phyloP scores from a whole-genome alignment of 2,113 vertebrate genomes.

The Saguinus midas region DNA sequence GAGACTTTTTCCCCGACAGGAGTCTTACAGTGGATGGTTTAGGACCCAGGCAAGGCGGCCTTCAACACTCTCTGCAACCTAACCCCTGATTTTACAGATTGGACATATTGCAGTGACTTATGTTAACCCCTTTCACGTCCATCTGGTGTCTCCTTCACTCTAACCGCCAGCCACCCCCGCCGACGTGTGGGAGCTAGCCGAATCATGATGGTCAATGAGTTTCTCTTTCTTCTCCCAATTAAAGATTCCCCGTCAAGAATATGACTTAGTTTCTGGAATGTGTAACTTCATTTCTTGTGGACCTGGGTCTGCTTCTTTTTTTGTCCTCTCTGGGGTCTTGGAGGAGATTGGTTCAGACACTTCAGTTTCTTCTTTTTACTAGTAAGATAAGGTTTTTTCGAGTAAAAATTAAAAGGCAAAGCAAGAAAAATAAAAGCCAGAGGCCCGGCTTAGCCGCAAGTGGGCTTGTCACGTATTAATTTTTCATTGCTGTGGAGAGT shows the following conservation, averaged over 20 bases:
- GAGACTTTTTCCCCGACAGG: neutral
- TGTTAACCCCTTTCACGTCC: too few species aligned
- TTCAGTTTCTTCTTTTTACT: neutral
- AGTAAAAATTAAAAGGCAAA: constrained; percentile 68
- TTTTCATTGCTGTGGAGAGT: constrained; percentile 89
- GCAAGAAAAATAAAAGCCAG: constrained; percentile 83
- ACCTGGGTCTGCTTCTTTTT: accelerated
- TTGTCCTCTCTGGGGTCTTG: neutral
- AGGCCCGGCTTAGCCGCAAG: constrained; percentile 79
- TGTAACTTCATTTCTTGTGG: neutral
- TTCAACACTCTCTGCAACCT: accelerated
- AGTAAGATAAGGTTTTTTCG: constrained; percentile 52
- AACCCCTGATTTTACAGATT: accelerated
- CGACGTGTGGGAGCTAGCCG: neutral
- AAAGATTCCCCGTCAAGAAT: neutral
- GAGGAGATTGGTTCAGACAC: constrained; percentile 13
- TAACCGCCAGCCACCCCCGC: neutral
- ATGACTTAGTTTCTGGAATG: neutral
- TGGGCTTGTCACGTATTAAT: constrained; percentile 89
- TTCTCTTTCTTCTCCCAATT: too few species aligned
- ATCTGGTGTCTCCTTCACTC: accelerated
- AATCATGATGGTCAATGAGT: accelerated
- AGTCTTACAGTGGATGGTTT: accelerated
- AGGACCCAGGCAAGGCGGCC: neutral
- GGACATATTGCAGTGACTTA: accelerated